These are phyloP conservation scores for Aleiodes alternator DNA, from an alignment of 2,888 invertebrate species.

Conservation along the genomic window DNA sequence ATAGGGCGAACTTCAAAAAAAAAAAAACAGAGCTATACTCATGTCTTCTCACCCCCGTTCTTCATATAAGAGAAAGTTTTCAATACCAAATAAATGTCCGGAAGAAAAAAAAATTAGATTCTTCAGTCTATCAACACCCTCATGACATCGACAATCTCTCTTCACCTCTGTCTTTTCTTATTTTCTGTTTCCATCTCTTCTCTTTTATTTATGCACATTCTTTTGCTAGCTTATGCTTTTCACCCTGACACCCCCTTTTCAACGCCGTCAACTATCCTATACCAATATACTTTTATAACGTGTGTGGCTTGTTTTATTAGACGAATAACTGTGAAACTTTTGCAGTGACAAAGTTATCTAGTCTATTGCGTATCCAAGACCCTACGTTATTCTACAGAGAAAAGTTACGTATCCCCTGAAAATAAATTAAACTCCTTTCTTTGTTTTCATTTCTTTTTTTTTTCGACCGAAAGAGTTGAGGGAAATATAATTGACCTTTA, in stretches of 20 bases:
- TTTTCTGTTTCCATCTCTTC: neutral
- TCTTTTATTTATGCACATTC: neutral
- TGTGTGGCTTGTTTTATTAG: conserved; percentile 30
- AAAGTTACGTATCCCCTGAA: too few species aligned
- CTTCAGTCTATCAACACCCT: conserved; percentile 6
- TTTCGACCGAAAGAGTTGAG: too few species aligned
- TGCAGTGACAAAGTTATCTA: conserved; percentile 12
- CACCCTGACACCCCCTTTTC: conserved; percentile 36
- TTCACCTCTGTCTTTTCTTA: neutral
- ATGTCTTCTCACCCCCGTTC: too few species aligned
- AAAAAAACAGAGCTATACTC: too few species aligned
- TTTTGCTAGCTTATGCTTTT: conserved; percentile 2
- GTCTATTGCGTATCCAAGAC: conserved; percentile 18
- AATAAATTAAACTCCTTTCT: too few species aligned
- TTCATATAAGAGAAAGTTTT: too few species aligned
- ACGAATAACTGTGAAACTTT: neutral
- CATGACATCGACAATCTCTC: neutral
- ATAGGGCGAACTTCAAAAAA: too few species aligned
- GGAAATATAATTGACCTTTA: too few species aligned
- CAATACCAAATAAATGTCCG: too few species aligned
- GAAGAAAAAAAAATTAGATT: conserved; percentile 1
- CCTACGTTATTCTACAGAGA: too few species aligned
- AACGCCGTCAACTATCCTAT: conserved; percentile 37
- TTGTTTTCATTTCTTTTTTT: too few species aligned
- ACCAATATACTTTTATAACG: conserved; percentile 34